Percentiles rank a stretch among this genome's conserved stretches.
Evolutionary conservation across 2,888 invertebrate genomes (phyloP).

Genomic region (Tridacna crocea): DNA sequence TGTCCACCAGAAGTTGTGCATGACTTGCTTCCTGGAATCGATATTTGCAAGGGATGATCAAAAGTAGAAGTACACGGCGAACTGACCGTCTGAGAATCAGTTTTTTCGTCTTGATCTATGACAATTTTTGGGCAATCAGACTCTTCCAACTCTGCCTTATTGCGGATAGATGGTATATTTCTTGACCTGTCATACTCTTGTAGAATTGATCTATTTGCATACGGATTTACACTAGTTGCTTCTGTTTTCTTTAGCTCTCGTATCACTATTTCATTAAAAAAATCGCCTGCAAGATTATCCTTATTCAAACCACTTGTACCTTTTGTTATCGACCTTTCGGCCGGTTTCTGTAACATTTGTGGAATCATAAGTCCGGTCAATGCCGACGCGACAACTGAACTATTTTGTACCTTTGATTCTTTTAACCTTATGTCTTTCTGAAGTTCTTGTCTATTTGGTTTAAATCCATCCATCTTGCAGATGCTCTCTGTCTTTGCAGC

Average conservation of each 20-base stretch:
- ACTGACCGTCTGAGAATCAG: background rate
- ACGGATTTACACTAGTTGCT: constrained; percentile 52
- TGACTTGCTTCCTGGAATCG: constrained; percentile 54
- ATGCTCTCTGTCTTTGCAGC: background rate
- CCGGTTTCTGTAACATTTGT: background rate
- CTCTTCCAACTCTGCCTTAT: background rate
- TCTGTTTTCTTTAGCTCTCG: constrained; percentile 52
- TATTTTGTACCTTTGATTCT: background rate
- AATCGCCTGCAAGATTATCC: constrained; percentile 17
- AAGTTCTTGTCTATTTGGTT: background rate
- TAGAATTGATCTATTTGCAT: constrained; percentile 56
- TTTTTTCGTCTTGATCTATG: background rate
- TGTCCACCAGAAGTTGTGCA: background rate
- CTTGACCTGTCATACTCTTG: constrained; percentile 56
- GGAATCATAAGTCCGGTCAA: constrained; percentile 19
- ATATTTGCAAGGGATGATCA: constrained; percentile 55
- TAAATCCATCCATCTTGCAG: background rate
- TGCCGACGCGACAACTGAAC: background rate
- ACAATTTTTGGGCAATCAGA: background rate
- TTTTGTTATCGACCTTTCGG: constrained; percentile 64
- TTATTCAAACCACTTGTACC: constrained; percentile 64
- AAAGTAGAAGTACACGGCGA: constrained; percentile 9
- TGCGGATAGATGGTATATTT: background rate
- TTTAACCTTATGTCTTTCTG: background rate
- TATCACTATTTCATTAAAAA: constrained; percentile 49